Evolutionary conservation across 1,140 invertebrate genomes (phyloP).

Genomic region (Sarcophaga peregrina): DNA sequence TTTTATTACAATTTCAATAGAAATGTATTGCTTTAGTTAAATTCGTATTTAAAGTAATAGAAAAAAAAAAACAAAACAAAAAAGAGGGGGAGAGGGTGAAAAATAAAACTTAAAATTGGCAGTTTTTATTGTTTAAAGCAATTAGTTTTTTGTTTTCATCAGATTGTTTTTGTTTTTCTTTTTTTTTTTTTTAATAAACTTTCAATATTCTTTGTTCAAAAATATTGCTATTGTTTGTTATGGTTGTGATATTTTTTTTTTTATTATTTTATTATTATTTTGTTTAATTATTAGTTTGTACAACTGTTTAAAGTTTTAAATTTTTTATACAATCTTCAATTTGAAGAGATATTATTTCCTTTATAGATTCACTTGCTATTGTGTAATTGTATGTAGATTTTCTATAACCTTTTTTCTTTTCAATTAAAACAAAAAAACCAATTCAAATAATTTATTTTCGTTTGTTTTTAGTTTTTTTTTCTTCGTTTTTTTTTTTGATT

Average conservation of each 20-base stretch:
- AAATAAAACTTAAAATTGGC: neutral
- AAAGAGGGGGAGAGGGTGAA: neutral
- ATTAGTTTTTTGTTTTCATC: neutral
- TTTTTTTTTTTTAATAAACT: too few relatives aligned
- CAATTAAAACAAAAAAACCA: too few relatives aligned
- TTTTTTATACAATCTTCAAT: conserved; percentile 29
- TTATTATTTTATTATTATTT: conserved; percentile 6
- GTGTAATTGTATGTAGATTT: too few relatives aligned
- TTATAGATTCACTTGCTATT: too few relatives aligned
- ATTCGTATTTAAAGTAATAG: too few relatives aligned
- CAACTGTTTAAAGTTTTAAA: neutral
- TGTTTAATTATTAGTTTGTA: neutral
- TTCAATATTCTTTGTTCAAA: too few relatives aligned
- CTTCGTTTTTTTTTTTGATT: conserved; percentile 36
- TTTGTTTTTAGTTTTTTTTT: too few relatives aligned
- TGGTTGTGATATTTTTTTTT: neutral
- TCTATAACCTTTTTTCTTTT: too few relatives aligned
- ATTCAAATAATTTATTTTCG: conserved; percentile 43
- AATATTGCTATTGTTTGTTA: too few relatives aligned
- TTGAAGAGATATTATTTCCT: neutral
- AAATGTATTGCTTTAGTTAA: too few relatives aligned
- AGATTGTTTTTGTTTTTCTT: too few relatives aligned
- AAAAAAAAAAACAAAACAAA: neutral
- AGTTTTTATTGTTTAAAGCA: conserved; percentile 12
- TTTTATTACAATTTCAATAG: too few relatives aligned